phyloP scores from a whole-genome alignment of 1,140 invertebrate genomes.

The Tetramorium simillimum region DNA sequence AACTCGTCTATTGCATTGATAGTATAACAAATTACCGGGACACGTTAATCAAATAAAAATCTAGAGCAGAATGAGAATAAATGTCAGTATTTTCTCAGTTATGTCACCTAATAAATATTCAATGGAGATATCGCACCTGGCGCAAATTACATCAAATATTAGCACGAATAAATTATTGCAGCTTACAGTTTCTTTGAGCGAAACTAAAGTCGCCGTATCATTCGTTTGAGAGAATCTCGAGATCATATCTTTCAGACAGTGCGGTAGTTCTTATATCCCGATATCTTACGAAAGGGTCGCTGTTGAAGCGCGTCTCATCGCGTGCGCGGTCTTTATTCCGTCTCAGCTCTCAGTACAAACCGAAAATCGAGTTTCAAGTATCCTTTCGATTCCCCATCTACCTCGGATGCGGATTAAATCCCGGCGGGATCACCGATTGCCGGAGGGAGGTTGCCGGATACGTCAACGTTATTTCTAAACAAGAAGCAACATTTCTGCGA shows the following conservation, averaged over 20 bases:
- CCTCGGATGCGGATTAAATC: slow-evolving; percentile 57
- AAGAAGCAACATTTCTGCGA: slow-evolving; percentile 44
- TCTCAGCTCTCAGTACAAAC: slow-evolving; percentile 9
- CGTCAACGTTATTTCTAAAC: slow-evolving; percentile 66
- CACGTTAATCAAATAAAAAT: neutral
- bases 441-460: slow-evolving; percentile 34
- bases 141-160: slow-evolving; percentile 3
- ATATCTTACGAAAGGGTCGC: slow-evolving; percentile 41
- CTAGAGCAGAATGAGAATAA: neutral
- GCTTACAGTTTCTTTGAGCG: neutral
- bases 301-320: slow-evolving; percentile 26
- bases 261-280: neutral
- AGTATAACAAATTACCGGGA: neutral
- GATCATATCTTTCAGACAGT: slow-evolving; percentile 6
- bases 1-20: neutral
- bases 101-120: slow-evolving; percentile 29
- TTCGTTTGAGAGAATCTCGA: slow-evolving; percentile 14
- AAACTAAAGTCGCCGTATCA: neutral
- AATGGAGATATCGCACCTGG: neutral
- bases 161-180: neutral
- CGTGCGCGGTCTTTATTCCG: slow-evolving; percentile 40
- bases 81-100: neutral
- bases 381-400: slow-evolving; percentile 26
- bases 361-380: slow-evolving; percentile 64
- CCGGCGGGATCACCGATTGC: slow-evolving; percentile 53